phyloP scores from a whole-genome alignment of 2,113 vertebrate species.

The Xiphophorus hellerii region DNA sequence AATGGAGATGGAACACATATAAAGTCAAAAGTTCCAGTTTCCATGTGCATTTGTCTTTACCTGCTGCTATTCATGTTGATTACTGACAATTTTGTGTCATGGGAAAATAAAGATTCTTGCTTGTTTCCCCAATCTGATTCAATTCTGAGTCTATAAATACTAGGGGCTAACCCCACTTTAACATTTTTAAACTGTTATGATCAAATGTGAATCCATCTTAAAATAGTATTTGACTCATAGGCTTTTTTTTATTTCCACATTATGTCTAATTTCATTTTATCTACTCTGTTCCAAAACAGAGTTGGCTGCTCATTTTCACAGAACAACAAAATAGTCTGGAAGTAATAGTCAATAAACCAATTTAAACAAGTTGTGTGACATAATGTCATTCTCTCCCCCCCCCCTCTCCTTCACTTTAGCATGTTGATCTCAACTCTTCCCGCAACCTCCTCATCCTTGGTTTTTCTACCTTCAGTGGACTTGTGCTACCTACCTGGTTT shows the following conservation, averaged over 20 bases:
- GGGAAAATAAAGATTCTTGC: neutral
- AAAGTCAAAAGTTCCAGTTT: neutral
- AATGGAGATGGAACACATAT: neutral
- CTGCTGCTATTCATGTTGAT: neutral
- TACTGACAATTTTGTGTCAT: neutral
- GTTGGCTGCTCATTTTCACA: neutral
- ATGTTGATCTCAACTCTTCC: constrained; percentile 83
- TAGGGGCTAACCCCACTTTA: neutral
- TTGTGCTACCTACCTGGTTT: constrained; percentile 82
- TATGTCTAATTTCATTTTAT: no score
- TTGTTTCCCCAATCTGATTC: neutral
- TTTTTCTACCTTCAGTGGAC: constrained; percentile 81
- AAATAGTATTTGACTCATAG: neutral
- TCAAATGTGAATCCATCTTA: constrained; percentile 1
- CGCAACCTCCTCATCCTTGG: constrained; percentile 84
- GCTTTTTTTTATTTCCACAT: neutral
- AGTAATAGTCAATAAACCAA: constrained; percentile 33
- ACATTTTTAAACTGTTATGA: neutral
- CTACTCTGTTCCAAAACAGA: constrained; percentile 5
- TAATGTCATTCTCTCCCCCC: neutral
- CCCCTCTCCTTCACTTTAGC: constrained; percentile 58
- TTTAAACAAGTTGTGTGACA: constrained; percentile 17
- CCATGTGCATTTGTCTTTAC: neutral
- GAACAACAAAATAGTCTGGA: constrained; percentile 24
- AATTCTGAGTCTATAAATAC: neutral